These are phyloP conservation scores for Gymnopithys bicolor DNA, from an alignment of 2,797 vertebrate genomes.

Conservation along the genomic window DNA sequence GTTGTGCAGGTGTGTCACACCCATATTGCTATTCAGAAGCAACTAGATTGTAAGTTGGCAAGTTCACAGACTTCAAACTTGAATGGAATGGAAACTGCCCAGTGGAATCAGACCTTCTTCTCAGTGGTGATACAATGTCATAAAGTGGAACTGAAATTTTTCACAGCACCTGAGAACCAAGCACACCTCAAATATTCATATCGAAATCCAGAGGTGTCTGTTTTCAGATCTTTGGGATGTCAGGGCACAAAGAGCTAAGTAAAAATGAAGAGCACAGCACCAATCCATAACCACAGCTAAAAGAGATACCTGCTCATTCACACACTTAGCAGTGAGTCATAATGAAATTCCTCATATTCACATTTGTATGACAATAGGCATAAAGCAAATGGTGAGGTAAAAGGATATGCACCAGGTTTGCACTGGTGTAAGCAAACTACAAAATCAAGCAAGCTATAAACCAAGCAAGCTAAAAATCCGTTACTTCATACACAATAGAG, in stretches of 20 bases:
- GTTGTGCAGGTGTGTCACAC: background rate
- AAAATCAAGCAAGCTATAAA: background rate
- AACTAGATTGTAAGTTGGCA: background rate
- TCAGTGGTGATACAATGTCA: background rate
- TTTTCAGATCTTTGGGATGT: background rate
- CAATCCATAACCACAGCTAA: background rate
- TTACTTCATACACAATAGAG: background rate
- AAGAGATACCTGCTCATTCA: background rate
- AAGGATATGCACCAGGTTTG: background rate
- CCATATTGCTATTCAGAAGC: background rate
- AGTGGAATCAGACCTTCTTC: background rate
- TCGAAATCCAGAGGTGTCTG: background rate
- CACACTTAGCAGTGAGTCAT: background rate
- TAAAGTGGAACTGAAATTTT: background rate
- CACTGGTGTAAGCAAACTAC: background rate
- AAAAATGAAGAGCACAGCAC: background rate
- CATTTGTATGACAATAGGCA: background rate
- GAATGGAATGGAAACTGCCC: background rate
- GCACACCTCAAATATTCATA: background rate
- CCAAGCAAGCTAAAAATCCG: slow-evolving; percentile 10
- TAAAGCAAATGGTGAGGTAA: slow-evolving; percentile 10
- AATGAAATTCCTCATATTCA: background rate
- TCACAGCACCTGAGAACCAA: background rate
- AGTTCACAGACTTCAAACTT: background rate
- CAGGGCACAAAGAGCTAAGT: background rate